Percentiles rank a stretch among this genome's conserved stretches.
These are phyloP conservation scores for Trachelipus rathkii DNA, from an alignment of 1,140 invertebrate genomes.

Conservation along the genomic window DNA sequence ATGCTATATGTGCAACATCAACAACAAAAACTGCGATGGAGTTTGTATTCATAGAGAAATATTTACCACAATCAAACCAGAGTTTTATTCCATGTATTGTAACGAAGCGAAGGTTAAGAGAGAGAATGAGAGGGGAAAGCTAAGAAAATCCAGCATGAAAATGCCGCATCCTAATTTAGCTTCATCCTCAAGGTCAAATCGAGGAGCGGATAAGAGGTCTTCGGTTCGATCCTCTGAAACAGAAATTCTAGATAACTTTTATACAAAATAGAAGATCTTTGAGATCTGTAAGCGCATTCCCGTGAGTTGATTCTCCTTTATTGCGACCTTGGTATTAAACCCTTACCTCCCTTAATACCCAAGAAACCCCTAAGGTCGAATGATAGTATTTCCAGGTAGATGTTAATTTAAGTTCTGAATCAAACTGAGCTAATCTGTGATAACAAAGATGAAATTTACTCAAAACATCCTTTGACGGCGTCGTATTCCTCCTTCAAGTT, in stretches of 20 bases:
- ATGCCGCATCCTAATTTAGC: conserved; percentile 20
- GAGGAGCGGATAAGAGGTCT: conserved; percentile 3
- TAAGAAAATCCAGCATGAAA: conserved; percentile 16
- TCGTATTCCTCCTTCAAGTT: background rate
- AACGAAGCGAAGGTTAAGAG: background rate
- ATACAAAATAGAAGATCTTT: conserved; percentile 33
- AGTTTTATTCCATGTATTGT: conserved; percentile 36
- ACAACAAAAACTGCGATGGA: conserved; percentile 36
- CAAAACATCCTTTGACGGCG: no score
- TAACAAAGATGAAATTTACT: no score
- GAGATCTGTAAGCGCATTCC: conserved; percentile 38
- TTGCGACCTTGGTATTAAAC: conserved; percentile 33
- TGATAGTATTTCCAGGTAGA: no score
- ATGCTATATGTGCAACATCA: conserved; percentile 40
- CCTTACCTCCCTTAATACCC: no score
- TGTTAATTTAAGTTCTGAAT: no score
- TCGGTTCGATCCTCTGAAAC: background rate
- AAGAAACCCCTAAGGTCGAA: conserved; percentile 26
- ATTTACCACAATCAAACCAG: conserved; percentile 37
- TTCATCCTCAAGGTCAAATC: conserved; percentile 16
- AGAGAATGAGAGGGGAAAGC: conserved; percentile 12
- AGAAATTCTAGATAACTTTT: no score
- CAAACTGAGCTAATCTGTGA: no score
- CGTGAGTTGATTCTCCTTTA: conserved; percentile 29
- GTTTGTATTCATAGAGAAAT: conserved; percentile 39